A percentile compares a stretch with the other conserved stretches of the same genome.
phyloP scores from a whole-genome alignment of 2,797 vertebrate genomes.

The Nannoperca australis region DNA sequence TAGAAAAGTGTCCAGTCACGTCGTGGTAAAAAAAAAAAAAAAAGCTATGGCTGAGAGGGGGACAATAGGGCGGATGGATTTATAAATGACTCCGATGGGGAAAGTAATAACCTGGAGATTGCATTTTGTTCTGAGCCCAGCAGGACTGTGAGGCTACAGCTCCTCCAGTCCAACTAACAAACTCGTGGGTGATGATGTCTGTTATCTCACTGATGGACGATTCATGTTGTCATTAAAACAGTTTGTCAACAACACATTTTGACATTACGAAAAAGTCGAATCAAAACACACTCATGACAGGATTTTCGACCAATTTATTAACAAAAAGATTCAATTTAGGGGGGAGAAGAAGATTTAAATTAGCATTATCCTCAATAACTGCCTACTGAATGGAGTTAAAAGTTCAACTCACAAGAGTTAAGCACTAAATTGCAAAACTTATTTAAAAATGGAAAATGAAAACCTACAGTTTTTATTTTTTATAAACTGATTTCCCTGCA shows the following conservation, averaged over 20 bases:
- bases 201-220: conserved; percentile 1
- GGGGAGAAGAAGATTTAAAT: neutral
- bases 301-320: neutral
- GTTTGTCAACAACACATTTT: conserved; percentile 1
- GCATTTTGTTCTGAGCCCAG: conserved; percentile 37
- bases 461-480: conserved; percentile 14
- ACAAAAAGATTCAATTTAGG: neutral
- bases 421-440: conserved; percentile 27
- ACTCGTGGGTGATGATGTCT: conserved; percentile 6
- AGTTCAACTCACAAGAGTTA: conserved; percentile 11
- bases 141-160: conserved; percentile 11
- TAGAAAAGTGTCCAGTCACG: conserved; percentile 72
- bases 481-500: conserved; percentile 31
- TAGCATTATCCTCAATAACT: neutral
- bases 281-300: neutral
- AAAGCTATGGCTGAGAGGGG: conserved; percentile 11
- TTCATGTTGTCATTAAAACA: conserved; percentile 7
- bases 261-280: conserved; percentile 5
- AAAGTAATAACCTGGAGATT: conserved; percentile 61
- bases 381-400: neutral
- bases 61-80: conserved; percentile 42
- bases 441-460: conserved; percentile 37
- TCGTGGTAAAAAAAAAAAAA: conserved; percentile 4
- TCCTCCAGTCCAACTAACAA: conserved; percentile 31
- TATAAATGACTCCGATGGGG: conserved; percentile 43